Base-by-base conservation (phyloP, 2,888 invertebrate species). In the Drosophila rellima region DNA sequence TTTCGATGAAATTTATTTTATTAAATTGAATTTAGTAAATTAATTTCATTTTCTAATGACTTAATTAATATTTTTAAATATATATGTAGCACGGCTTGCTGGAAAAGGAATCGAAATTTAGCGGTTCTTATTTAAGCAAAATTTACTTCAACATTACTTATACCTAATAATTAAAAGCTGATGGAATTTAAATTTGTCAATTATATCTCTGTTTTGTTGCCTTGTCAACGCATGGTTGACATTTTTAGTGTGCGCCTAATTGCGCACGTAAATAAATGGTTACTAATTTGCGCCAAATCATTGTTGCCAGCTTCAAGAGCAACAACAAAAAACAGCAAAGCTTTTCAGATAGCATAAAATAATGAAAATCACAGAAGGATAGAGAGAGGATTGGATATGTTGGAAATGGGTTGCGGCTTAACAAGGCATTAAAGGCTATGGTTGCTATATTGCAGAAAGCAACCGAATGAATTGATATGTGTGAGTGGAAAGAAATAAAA, bases 211-310 rank as follows among this genome's bases (percentile, higher is more conserved):
- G 55, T 50, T 67, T 61, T 70, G 63, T 55, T 45, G 59, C 42
- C 59, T n/a, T 73, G 62, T 77, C 72, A 69, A 54, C 73, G 71
- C 48, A 48, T 70, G 61, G 63, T 69, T 42, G 48, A 55, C 50
- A 72, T 71, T 77, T 81, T 63, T 54, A 60, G 73, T 55, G 54
- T 29, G 33, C 51, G 70, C 56, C 75, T 78, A 87, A 82, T 84
- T 80, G 80, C 69, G 50, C 82, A 68, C 72, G 82, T 76, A 84
- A 87, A 84, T 84, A 84, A 81, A 80, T 80, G 80, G 77, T 70
- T 69, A 47, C 71, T 85, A 88, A 88, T 85, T 85, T 85, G 68
- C 72, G 72, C 48, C 59, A 76, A 70, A 84, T 83, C 79, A 87
- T 71, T 69, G 78, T 61, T 29, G 59, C 15, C 59, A 72, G 20